phyloP scores from a whole-genome alignment of 2,888 invertebrate genomes.

The Teleiodes luculella region DNA sequence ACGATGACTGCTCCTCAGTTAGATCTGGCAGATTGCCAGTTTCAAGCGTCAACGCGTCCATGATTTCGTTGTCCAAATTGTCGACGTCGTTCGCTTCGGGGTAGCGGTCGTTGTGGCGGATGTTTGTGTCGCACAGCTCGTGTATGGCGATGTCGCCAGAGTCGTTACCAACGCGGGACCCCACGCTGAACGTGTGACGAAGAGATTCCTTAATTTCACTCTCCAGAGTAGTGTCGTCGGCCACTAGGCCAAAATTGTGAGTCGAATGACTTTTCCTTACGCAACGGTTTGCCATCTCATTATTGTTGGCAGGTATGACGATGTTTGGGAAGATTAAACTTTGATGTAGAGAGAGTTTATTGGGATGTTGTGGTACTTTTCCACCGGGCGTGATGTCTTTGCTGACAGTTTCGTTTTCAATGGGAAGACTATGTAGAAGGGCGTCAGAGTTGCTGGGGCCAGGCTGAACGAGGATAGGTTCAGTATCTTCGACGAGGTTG shows the following conservation, averaged over 20 bases:
- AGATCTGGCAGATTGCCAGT: constrained; percentile 61
- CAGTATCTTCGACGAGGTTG: constrained; percentile 35
- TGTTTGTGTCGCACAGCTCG: constrained; percentile 59
- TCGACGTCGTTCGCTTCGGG: constrained; percentile 65
- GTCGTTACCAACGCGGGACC: constrained; percentile 36
- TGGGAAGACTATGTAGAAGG: constrained; percentile 16
- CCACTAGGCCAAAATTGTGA: constrained; percentile 39
- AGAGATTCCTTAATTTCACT: constrained; percentile 30
- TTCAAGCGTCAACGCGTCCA: constrained; percentile 60
- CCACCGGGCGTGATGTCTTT: constrained; percentile 30
- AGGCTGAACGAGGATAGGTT: constrained; percentile 29
- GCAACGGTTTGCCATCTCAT: constrained; percentile 39
- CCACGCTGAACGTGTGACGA: constrained; percentile 38
- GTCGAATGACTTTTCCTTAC: constrained; percentile 40
- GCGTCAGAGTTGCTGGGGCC: constrained; percentile 38
- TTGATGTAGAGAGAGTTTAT: constrained; percentile 42
- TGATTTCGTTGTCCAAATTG: constrained; percentile 58
- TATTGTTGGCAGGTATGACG: constrained; percentile 32
- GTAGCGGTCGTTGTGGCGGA: constrained; percentile 65
- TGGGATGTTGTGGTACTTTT: constrained; percentile 24
- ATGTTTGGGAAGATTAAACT: constrained; percentile 43
- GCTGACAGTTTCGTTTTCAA: constrained; percentile 29
- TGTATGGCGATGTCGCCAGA: constrained; percentile 25
- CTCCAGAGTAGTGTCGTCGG: constrained; percentile 27
- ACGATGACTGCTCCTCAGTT: constrained; percentile 62